phyloP scores from a whole-genome alignment of 2,888 invertebrate genomes.

The Oligia fasciuncula region DNA sequence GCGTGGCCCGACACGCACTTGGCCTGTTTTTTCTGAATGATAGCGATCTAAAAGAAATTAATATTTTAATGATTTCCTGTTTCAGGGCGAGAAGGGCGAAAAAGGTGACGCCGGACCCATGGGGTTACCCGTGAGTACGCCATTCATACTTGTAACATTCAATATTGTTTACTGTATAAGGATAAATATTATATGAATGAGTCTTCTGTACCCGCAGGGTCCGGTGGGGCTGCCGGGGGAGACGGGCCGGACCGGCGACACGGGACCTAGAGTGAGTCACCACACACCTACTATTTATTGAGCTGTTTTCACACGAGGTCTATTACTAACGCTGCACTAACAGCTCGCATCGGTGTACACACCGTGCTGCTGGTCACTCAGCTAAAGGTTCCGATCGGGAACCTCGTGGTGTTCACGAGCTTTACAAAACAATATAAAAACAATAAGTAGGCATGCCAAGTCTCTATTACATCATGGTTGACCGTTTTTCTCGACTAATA shows the following conservation, averaged over 20 bases:
- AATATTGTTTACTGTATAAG: background rate
- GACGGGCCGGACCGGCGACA: conserved; percentile 93
- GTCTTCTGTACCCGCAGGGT: conserved; percentile 88
- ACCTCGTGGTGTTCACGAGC: background rate
- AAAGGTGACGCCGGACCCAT: conserved; percentile 97
- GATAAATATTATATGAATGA: background rate
- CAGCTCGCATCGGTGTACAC: background rate
- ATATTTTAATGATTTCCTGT: conserved; percentile 44
- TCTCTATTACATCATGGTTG: conserved; percentile 4
- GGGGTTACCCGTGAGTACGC: conserved; percentile 96
- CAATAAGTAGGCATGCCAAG: conserved; percentile 35
- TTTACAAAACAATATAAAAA: background rate
- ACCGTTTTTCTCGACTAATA: conserved; percentile 5
- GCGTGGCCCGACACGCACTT: too few species aligned
- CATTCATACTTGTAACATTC: background rate
- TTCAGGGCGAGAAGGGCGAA: conserved; percentile 94
- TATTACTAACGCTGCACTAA: conserved; percentile 25
- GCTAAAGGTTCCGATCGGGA: background rate
- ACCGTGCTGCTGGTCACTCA: background rate
- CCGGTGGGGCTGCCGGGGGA: conserved; percentile 95
- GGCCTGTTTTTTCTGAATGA: background rate
- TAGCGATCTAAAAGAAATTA: background rate
- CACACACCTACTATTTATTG: background rate
- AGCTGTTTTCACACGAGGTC: background rate
- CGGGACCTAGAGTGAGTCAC: conserved; percentile 94